Conservation (phyloP, 2,113 vertebrate species). For the Paradisaea rubra region DNA sequence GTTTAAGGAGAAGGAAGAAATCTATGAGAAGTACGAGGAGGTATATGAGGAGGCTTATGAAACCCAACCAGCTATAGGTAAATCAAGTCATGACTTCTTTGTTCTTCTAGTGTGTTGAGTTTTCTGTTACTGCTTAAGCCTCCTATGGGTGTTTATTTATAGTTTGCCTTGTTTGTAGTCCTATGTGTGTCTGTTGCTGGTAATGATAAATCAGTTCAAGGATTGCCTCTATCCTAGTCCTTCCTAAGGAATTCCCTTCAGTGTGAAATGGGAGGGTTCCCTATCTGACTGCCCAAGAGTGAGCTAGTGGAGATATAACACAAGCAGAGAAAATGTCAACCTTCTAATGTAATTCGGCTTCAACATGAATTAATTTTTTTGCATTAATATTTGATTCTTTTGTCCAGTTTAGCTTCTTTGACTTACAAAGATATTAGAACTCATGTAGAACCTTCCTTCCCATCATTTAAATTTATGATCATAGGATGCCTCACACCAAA, state of each 20-base stretch:
- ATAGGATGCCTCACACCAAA: not conserved
- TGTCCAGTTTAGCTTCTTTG: not conserved
- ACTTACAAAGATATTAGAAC: not conserved
- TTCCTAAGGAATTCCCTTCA: not conserved
- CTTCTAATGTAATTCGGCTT: not conserved
- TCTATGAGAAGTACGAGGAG: conserved; percentile 45
- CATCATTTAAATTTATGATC: not conserved
- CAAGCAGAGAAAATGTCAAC: not conserved
- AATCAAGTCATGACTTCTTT: not conserved
- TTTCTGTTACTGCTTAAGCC: not conserved
- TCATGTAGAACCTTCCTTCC: not conserved
- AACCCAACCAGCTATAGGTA: conserved; percentile 70
- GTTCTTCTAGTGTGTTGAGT: not conserved
- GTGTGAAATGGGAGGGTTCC: not conserved
- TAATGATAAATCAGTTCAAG: not conserved
- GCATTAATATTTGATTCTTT: not conserved
- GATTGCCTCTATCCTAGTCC: not conserved
- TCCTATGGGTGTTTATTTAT: not conserved
- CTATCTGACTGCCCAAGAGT: not conserved
- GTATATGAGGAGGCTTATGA: conserved; percentile 52
- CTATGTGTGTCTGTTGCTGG: not conserved
- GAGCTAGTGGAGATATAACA: not conserved
- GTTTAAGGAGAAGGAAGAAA: conserved; percentile 22
- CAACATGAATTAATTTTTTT: not conserved
- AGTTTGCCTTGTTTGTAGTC: not conserved